Base-by-base conservation (phyloP, 2,888 invertebrate species). In the Drosophila ezoana region DNA sequence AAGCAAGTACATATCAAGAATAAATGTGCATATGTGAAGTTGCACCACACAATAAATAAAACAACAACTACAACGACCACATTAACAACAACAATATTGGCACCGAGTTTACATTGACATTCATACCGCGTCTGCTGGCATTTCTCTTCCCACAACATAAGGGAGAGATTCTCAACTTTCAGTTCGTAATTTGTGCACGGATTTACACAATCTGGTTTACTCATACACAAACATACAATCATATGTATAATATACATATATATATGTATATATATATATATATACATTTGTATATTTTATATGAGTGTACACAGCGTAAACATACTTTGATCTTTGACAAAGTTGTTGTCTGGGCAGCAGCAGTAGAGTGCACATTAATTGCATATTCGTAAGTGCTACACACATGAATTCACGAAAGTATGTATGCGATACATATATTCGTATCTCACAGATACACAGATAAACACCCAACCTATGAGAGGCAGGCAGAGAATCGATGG, bases 71-170 rank as follows among this genome's bases (percentile, higher is more conserved):
- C 44, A 54, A 63, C 49, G 49, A 65, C 18, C 35, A 32, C 51
- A 53, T 9, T 45, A 48, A 16, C 33, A 48, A 37, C 45, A 57
- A 33, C 56, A 61, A 49, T 49, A 74, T 61, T 76, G 60, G 14
- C 45, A 57, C 43, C 45, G 44, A 59, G 62, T 56, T 76, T 76
- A 59, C 77, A 68, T 76, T 78, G 78, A 74, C 65, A 77, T 77
- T 77, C 74, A 77, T 69, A 72, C 59, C 37, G 61, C 49, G 48
- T 64, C 57, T 54, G 72, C 48, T 14, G 51, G 59, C 57, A 60
- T 62, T 61, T 77, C 66, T 32, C 54, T 52, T 40, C 9, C 43
- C 40, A 58, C 35, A 32, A 40, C 16, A 40, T 32, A 16, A 16
- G 54, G 20, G 28, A 32, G 32, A 35, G 56, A 58, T 61, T 53